phyloP scores from a whole-genome alignment of 2,113 vertebrate genomes.

The Nicator chloris region DNA sequence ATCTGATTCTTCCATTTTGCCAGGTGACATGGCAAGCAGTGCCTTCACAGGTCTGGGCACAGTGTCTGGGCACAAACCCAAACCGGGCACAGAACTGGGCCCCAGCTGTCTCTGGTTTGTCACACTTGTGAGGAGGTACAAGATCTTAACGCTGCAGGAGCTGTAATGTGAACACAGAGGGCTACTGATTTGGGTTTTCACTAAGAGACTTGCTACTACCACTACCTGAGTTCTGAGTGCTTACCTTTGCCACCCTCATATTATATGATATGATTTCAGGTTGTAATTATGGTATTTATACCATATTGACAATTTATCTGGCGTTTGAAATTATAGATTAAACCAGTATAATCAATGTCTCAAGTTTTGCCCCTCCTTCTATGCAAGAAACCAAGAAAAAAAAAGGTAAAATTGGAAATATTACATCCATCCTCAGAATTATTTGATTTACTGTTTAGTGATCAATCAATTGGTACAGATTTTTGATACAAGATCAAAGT shows the following conservation, averaged over 20 bases:
- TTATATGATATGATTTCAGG: not conserved
- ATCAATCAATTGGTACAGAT: not conserved
- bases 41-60: not conserved
- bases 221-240: not conserved
- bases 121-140: not conserved
- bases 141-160: not conserved
- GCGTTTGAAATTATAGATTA: not conserved
- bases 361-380: not conserved
- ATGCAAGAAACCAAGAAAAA: not conserved
- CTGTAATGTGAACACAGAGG: not conserved
- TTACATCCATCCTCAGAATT: not conserved
- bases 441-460: not conserved
- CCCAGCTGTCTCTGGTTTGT: not conserved
- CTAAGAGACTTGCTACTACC: not conserved
- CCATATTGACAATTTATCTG: not conserved
- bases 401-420: not conserved
- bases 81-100: fast-evolving
- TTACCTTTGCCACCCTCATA: not conserved
- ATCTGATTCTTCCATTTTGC: not conserved
- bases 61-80: not conserved
- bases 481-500: not conserved
- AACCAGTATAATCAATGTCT: not conserved
- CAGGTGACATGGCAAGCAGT: not conserved
- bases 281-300: not conserved
- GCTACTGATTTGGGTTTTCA: not conserved